Evolutionary conservation across 2,113 vertebrate genomes (phyloP), one percentile per base, ranked within the genome.

Genomic region (Lucifuga dentata): DNA sequence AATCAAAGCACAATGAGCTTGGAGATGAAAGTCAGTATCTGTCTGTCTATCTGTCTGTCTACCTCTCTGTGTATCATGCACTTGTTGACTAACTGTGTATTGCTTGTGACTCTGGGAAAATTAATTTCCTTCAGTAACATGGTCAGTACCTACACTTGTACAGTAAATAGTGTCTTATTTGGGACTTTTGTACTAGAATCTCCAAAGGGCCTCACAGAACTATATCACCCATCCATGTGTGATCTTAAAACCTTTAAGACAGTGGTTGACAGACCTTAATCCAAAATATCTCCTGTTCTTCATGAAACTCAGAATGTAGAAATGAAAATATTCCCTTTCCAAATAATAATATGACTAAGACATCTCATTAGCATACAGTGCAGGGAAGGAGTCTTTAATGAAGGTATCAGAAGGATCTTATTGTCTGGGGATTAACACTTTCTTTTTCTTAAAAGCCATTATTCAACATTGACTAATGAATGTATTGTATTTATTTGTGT

Each of bases 391-490:
- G 67, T 83, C 84, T 91, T 93, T 92, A 93, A 93, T 92, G 87
- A 91, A 92, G 87, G 81, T 89, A 92, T 93, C 90, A 87, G 80
- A 91, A 92, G 87, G 87, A 91, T 88, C 87, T 85, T 86, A 90
- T 89, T 91, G 87, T 90, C 90, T 80, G 61, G 89, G 91, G 91
- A 92, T 91, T 90, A 89, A 80, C 86, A 84, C 79, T 76, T 91
- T 91, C 90, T 84, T 86, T 91, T 92, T 91, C 80, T 91, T 88
- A 89, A 92, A 90, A 92, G 86, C 86, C 87, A 91, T 89, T 91
- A 91, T 93, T 92, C 86, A 88, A 89, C 88, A 84, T 91, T 88
- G 89, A 85, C 86, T 92, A 92, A 93, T 92, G 88, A 93, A 91
- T 71, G 83, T 88, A 92, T 91, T 92, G 83, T 89, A 91, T 90